Percentiles rank a stretch among this genome's conserved stretches.
Conservation (phyloP, 2,113 vertebrate genomes). For the Dromas ardeola region DNA sequence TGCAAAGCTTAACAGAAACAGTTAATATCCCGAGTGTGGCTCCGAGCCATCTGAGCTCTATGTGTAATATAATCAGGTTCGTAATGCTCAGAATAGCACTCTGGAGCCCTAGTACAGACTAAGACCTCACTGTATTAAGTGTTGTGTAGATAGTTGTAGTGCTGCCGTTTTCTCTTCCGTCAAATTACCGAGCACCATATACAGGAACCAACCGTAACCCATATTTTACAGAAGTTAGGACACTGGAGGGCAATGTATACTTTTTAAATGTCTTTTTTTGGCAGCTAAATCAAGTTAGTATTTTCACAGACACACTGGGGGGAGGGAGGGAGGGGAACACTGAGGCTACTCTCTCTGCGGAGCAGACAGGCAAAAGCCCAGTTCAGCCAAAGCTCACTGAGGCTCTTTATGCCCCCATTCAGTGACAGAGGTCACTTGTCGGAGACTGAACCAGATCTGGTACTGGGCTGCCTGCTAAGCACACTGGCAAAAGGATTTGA, state of each 20-base stretch:
- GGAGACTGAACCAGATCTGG: conserved; percentile 13
- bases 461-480: conserved; percentile 21
- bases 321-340: conserved; percentile 25
- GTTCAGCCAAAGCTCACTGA: conserved; percentile 65
- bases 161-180: not conserved
- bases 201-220: not conserved
- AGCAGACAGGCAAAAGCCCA: conserved; percentile 44
- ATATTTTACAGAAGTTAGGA: conserved; percentile 5
- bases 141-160: not conserved
- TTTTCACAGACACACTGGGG: not conserved
- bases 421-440: conserved; percentile 65
- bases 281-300: conserved; percentile 43
- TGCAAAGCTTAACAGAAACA: conserved; percentile 42
- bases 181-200: not conserved
- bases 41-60: conserved; percentile 3
- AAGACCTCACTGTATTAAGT: conserved; percentile 47
- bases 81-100: conserved; percentile 58
- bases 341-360: conserved; percentile 40
- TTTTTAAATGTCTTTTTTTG: conserved; percentile 50
- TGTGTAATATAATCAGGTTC: conserved; percentile 45
- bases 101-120: conserved; percentile 20
- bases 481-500: conserved; percentile 10
- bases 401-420: conserved; percentile 40
- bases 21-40: conserved; percentile 11
- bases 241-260: conserved; percentile 54